phyloP scores from a whole-genome alignment of 2,888 invertebrate species.

The Myathropa florea region DNA sequence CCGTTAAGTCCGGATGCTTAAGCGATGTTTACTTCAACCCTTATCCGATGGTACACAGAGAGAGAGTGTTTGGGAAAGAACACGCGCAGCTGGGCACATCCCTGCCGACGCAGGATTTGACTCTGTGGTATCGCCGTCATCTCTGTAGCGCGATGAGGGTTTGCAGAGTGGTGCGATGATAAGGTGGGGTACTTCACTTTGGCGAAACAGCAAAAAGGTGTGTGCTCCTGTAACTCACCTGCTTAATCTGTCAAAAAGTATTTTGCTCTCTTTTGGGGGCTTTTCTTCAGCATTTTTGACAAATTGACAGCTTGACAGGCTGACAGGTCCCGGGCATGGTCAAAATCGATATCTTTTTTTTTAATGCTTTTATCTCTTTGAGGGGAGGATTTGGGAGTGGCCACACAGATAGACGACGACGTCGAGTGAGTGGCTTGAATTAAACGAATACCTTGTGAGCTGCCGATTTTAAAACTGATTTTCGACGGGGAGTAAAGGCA shows the following conservation, averaged over 20 bases:
- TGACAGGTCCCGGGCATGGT: conserved; percentile 18
- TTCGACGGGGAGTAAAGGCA: background rate
- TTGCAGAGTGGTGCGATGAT: background rate
- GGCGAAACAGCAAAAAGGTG: background rate
- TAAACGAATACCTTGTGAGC: no score
- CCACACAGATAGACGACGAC: background rate
- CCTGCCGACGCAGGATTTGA: background rate
- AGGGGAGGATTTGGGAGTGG: background rate
- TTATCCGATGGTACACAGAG: conserved; percentile 22
- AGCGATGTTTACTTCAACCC: conserved; percentile 41
- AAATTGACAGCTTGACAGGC: conserved; percentile 21
- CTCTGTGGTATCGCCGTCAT: background rate
- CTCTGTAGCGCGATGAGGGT: no score
- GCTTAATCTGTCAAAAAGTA: background rate
- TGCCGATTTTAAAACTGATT: background rate
- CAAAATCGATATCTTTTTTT: background rate
- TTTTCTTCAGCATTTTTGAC: background rate
- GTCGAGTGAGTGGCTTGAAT: background rate
- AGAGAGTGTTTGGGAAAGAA: background rate
- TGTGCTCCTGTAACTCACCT: background rate
- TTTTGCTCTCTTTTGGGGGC: background rate
- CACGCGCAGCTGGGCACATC: background rate
- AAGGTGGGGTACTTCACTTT: background rate
- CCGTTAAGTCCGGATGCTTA: conserved; percentile 40
- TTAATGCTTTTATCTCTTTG: background rate